Evolutionary conservation across 23 tunicate genomes (phyloP).

Genomic region (Corella eumyota): DNA sequence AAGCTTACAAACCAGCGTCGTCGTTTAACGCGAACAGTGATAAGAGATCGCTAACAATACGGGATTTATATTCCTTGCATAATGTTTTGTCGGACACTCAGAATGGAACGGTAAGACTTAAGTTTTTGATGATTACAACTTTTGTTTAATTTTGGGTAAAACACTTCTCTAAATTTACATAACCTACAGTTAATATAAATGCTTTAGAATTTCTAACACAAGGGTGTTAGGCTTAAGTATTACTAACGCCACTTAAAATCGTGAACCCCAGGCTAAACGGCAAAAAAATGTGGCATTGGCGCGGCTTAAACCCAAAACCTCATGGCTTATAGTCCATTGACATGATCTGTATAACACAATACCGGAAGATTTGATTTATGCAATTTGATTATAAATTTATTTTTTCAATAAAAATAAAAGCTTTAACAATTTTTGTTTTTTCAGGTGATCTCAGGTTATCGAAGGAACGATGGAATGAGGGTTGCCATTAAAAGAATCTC

Average conservation of each 20-base stretch:
- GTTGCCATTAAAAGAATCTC: conserved; percentile 98
- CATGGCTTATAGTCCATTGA: too few relatives aligned
- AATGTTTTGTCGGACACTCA: conserved; percentile 95
- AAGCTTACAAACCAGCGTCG: conserved; percentile 6
- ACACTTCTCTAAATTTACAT: not conserved
- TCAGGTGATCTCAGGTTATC: conserved; percentile 93
- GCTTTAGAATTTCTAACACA: too few relatives aligned
- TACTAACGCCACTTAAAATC: too few relatives aligned
- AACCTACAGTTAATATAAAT: not conserved
- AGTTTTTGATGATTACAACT: not conserved
- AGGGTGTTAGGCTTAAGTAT: too few relatives aligned
- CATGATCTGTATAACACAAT: too few relatives aligned
- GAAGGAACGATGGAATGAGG: conserved; percentile 69
- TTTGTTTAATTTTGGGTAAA: conserved; percentile 1
- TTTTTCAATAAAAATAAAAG: too few relatives aligned
- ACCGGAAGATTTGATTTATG: too few relatives aligned
- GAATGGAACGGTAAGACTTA: conserved; percentile 96
- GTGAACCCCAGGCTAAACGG: too few relatives aligned
- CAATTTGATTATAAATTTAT: too few relatives aligned
- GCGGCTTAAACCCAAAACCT: too few relatives aligned
- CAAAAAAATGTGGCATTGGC: too few relatives aligned
- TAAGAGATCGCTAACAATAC: conserved; percentile 43
- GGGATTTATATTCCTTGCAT: conserved; percentile 85
- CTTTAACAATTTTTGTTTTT: too few relatives aligned
- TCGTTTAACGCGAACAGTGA: conserved; percentile 7